phyloP scores from a whole-genome alignment of 2,797 vertebrate species.

The Karalla daura region DNA sequence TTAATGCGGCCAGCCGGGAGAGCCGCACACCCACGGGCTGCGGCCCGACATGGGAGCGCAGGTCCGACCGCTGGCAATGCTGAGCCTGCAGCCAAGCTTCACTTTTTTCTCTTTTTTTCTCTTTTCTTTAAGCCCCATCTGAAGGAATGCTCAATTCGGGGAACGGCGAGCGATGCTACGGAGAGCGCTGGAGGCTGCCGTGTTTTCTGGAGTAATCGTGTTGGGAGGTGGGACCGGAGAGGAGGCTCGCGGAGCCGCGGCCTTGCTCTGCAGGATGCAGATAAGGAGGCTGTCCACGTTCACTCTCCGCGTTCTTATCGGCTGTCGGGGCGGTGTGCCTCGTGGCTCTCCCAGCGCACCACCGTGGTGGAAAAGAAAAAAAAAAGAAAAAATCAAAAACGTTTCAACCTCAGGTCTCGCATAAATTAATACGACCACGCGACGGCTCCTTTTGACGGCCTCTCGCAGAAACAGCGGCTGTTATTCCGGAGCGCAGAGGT shows the following conservation, averaged over 20 bases:
- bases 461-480: constrained; percentile 7
- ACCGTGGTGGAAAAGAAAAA: no score
- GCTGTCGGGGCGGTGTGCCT: constrained; percentile 41
- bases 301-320: constrained; percentile 54
- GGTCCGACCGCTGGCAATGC: constrained; percentile 10
- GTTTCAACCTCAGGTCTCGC: constrained; percentile 39
- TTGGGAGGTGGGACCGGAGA: constrained; percentile 39
- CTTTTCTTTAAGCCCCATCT: constrained; percentile 34
- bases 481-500: not conserved
- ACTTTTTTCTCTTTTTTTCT: constrained; percentile 22
- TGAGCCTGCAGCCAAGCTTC: constrained; percentile 29
- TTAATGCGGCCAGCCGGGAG: constrained; percentile 69
- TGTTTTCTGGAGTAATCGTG: constrained; percentile 57
- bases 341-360: constrained; percentile 25
- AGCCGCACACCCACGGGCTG: constrained; percentile 35
- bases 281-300: constrained; percentile 59
- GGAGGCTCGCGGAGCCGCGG: constrained; percentile 40
- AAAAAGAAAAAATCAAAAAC: constrained; percentile 48
- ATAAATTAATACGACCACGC: constrained; percentile 56
- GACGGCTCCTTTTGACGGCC: constrained; percentile 30
- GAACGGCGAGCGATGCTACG: constrained; percentile 27
- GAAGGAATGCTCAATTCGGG: constrained; percentile 53
- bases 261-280: constrained; percentile 62
- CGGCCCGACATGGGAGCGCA: constrained; percentile 35
- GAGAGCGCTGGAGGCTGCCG: constrained; percentile 41